Conservation (phyloP, 2,797 vertebrate species). For the Argya squamiceps region DNA sequence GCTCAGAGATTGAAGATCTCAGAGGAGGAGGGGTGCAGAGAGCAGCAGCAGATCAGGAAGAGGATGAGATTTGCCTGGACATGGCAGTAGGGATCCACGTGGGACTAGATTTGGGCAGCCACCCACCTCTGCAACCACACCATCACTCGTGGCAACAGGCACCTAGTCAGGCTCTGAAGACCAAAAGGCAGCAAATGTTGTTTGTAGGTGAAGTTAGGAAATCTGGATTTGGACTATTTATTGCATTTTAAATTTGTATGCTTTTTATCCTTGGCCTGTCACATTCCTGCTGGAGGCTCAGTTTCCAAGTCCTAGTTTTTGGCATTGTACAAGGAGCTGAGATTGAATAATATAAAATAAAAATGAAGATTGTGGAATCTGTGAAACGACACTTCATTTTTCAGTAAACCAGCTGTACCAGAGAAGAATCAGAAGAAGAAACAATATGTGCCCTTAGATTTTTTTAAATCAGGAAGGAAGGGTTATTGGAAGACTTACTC, state of each 20-base stretch:
- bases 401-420: background rate
- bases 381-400: background rate
- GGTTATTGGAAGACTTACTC: background rate
- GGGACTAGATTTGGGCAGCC: background rate
- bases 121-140: fast-evolving
- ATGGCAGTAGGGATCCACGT: background rate
- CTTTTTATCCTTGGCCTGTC: background rate
- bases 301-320: background rate
- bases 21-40: background rate
- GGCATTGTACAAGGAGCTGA: background rate
- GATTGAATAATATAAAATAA: background rate
- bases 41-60: background rate
- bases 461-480: background rate
- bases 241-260: background rate
- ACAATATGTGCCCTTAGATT: background rate
- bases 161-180: background rate
- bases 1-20: background rate
- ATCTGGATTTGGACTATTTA: background rate
- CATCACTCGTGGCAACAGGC: background rate
- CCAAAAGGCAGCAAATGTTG: background rate
- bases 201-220: background rate
- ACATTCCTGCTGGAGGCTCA: background rate
- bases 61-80: background rate
- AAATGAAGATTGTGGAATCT: background rate
- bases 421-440: background rate